Base-by-base conservation (phyloP, 2,888 invertebrate species). In the Globia sparganii region DNA sequence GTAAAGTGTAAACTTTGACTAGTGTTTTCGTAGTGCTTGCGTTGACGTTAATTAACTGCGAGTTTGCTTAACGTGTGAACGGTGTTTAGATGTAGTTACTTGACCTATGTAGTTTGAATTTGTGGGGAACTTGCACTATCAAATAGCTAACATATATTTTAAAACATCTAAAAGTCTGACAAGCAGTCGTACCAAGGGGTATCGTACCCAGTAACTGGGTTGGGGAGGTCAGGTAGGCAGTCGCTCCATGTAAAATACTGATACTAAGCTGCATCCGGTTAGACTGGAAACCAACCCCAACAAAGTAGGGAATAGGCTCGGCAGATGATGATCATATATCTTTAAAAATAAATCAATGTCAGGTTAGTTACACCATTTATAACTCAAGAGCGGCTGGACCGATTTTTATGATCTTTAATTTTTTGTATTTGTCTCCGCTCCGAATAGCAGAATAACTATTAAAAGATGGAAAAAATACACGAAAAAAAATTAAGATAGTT, bases 31-130 rank as follows among this genome's bases (percentile, higher is more conserved):
- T 56, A 25, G 80, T 31, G 31, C 56, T 43, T 53, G 59, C 40
- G 56, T 80, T 78, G 21, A 37, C 43, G 40, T 80, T 79, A 79
- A 79, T 79, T 79, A 79, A 80, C 61, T 8, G 66, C 56, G n/a
- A 49, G 74, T 62, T 80, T 74, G 31, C 66, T 62, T 78, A 78
- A 74, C 80, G 62, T 46, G 59, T 79, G 31, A 67, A 46, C 67
- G n/a, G 37, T 28, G 56, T 34, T 80, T 68, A 67, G 21, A 58
- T 67, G 43, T 80, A 46, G 53, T 66, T 64, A 78, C 40, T 59
- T 15, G 40, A 40, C 25, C 11, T 49, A 69, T 31, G 18, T 56
- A 59, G 49, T 31, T 56, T 31, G 28, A 25, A 59, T 25, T n/a
- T 53, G 43, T 31, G 31, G 15, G 37, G 43, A 37, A 5, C n/a